Conservation (phyloP, 2,888 invertebrate genomes). For the Drosophila meridionalis region DNA sequence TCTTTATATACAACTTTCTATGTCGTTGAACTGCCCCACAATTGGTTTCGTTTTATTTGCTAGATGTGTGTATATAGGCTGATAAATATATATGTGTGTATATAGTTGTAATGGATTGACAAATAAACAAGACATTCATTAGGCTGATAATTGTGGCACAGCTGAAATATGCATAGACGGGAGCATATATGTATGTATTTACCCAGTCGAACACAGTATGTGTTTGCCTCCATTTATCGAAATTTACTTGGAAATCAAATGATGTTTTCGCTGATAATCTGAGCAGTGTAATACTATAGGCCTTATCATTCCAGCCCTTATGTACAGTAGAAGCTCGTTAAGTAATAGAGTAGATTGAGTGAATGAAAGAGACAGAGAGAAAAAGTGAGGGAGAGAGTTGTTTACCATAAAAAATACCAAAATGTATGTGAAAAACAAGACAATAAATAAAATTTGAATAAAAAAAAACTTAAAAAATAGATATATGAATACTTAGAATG, state of each 20-base stretch:
- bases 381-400: background rate
- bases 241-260: slow-evolving; percentile 10
- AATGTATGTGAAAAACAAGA: background rate
- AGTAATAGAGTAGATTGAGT: background rate
- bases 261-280: slow-evolving; percentile 28
- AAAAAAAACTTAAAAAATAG: background rate
- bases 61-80: background rate
- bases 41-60: slow-evolving; percentile 19
- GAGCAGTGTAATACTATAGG: background rate
- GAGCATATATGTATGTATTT: background rate
- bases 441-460: background rate
- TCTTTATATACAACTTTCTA: slow-evolving; percentile 36
- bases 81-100: background rate
- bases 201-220: background rate
- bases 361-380: background rate
- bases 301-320: slow-evolving; percentile 14
- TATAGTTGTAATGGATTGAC: background rate
- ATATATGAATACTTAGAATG: background rate
- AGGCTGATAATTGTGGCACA: slow-evolving; percentile 6
- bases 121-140: slow-evolving; percentile 14
- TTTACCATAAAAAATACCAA: background rate
- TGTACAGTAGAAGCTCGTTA: background rate
- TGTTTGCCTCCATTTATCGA: slow-evolving; percentile 5
- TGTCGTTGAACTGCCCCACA: slow-evolving; percentile 59
- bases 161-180: background rate